Evolutionary conservation across 2,797 vertebrate species (phyloP).

Genomic region (Odontamblyopus lacepedii): DNA sequence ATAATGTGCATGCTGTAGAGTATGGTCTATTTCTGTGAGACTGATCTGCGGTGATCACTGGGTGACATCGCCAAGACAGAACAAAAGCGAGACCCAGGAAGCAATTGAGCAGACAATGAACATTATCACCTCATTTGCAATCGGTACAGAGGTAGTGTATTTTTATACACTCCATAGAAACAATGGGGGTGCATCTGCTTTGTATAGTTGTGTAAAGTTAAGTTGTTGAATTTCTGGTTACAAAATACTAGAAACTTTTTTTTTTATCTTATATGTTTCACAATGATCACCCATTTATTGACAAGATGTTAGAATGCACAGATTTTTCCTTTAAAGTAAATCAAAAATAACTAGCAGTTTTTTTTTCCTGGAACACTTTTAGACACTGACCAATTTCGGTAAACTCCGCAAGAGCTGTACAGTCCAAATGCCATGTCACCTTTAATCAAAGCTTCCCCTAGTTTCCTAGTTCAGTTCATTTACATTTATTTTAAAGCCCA

Average conservation of each 20-base stretch:
- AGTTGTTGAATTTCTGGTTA: not conserved
- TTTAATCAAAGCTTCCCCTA: no score
- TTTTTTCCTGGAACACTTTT: no score
- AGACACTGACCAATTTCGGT: no score
- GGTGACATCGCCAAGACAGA: conserved; percentile 33
- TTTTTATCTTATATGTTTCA: not conserved
- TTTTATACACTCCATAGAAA: conserved; percentile 28
- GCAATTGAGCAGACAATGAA: conserved; percentile 59
- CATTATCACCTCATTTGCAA: conserved; percentile 59
- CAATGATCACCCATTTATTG: not conserved
- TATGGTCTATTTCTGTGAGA: conserved; percentile 26
- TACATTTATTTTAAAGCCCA: no score
- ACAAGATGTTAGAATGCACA: not conserved
- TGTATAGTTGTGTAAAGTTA: not conserved
- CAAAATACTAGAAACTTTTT: not conserved
- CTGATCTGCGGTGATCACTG: conserved; percentile 48
- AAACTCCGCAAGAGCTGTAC: no score
- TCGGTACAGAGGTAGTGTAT: conserved; percentile 42
- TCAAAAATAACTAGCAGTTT: no score
- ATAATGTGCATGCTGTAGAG: conserved; percentile 41
- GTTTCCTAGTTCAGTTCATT: no score
- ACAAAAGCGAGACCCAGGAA: conserved; percentile 36
- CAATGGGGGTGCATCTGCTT: not conserved
- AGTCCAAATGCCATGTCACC: no score
- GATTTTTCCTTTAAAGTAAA: no score